Evolutionary conservation across 2,888 invertebrate genomes (phyloP), one percentile per base, ranked within the genome.

Genomic region (Torymus tubicola): DNA sequence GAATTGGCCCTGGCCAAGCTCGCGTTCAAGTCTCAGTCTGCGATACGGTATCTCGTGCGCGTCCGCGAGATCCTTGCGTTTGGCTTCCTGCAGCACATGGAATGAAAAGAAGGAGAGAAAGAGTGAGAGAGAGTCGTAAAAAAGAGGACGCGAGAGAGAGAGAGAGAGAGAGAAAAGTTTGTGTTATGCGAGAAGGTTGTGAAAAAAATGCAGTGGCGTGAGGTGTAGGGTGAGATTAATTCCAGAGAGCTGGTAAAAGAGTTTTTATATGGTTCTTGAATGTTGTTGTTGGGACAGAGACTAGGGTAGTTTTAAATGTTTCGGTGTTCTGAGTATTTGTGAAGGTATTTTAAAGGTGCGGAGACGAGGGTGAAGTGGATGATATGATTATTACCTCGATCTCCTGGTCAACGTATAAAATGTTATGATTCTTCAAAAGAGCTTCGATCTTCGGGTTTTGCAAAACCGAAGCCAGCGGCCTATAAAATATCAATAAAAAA

Each of bases 1-100:
- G 88, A 96, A 96, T 10, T 95, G 95, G 0, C 96, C 96, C 84
- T 93, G 94, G 0, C 96, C 96, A 84, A 96, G 93, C 86, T 93
- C 90, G 0, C 91, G 89, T 0, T 92, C 92, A 0, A 93, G 87
- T 65, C 92, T 91, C 1, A 94, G 91, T 84, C 92, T 85, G 24
- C 91, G 82, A 85, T 93, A 90, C 63, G 89, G 89, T 24, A 93
- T 91, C 86, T 93, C 93, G 90, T 92, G 92, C 52, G 91, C 88
- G 83, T 93, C 93, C 1, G 85, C 87, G n/a, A 82, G 78, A 5
- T 82, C 79, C 42, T 83, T 86, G 16, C 75, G 73, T 14, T 80
- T 74, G 42, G 83, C 83, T 0, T 83, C 85, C 87, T 72, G 80
- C 24, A 42, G 55, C 1, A 68, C 12, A 61, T 21, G 18, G 71